Evolutionary conservation across 2,113 vertebrate species (phyloP), one percentile per base, ranked within the genome.

Genomic region (Rhinolophus ferrumequinum): DNA sequence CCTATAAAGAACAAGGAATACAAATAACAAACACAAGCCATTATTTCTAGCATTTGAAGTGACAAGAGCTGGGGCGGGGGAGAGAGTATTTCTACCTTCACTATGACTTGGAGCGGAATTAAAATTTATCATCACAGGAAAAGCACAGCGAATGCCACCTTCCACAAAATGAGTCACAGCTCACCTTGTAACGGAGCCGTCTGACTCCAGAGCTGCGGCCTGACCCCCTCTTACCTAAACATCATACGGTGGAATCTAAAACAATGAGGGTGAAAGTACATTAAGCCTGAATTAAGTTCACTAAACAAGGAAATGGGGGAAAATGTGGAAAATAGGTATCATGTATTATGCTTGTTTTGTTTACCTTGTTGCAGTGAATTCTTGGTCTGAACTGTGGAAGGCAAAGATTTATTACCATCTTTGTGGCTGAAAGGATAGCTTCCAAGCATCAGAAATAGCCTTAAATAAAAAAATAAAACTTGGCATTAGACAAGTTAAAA

Each of bases 321-420:
- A 83, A 66, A 19, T 24, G 70, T 14, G 56, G 58, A 80, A 95
- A 93, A 47, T 3, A 52, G 14, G 58, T 33, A 62, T 16, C 14
- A 3, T 41, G 41, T 47, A 56, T 44, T 60, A n/a, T 60, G 81
- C 73, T 9, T 69, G 13, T 6, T 77, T 60, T 26, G 41, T 96
- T 96, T 99, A 99, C 99, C 99, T 99, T 99, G 98, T 99, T 99
- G 98, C 99, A 99, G 93, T 99, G 98, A 97, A 99, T 98, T 83
- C 99, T 98, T 69, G 99, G 99, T 94, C 98, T 98, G 98, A 99
- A 99, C 80, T 99, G 99, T 3, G 99, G 99, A 56, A 99, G 98
- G 97, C 99, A 99, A 96, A 99, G 98, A 97, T 99, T 99, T 96
- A 99, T 98, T 62, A 99, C 99, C 99, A 99, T 99, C 97, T 98